phyloP scores from a whole-genome alignment of 2,113 vertebrate species.

The Gulo gulo region DNA sequence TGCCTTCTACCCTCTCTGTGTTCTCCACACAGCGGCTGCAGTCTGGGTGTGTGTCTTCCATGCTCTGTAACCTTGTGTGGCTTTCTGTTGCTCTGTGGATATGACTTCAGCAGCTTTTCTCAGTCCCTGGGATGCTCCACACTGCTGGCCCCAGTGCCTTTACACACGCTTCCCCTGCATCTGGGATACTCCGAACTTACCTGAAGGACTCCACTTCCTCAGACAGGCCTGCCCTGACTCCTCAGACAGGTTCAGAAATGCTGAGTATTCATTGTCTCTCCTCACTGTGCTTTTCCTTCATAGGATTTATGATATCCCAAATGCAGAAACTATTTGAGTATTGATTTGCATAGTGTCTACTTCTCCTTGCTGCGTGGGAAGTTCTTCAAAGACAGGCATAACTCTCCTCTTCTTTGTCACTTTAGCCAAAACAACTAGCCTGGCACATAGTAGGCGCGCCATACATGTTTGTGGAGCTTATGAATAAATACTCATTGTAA shows the following conservation, averaged over 20 bases:
- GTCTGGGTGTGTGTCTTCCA: neutral
- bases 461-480: neutral
- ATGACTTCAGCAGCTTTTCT: neutral
- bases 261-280: neutral
- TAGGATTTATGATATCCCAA: neutral
- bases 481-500: neutral
- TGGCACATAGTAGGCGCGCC: too few relatives aligned
- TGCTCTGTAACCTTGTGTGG: neutral
- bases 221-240: neutral
- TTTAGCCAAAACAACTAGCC: neutral
- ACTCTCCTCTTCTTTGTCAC: neutral
- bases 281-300: neutral
- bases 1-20: neutral
- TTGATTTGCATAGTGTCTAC: neutral
- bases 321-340: neutral
- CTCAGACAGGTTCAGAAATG: neutral
- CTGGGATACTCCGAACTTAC: neutral
- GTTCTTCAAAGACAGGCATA: neutral
- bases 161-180: neutral
- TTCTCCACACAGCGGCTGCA: neutral
- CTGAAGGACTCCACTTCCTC: neutral
- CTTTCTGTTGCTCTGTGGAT: neutral
- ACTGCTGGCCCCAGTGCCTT: neutral
- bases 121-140: neutral
- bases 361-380: neutral